Conservation (phyloP, 2,797 vertebrate species). For the Melanotaenia trifasciata region DNA sequence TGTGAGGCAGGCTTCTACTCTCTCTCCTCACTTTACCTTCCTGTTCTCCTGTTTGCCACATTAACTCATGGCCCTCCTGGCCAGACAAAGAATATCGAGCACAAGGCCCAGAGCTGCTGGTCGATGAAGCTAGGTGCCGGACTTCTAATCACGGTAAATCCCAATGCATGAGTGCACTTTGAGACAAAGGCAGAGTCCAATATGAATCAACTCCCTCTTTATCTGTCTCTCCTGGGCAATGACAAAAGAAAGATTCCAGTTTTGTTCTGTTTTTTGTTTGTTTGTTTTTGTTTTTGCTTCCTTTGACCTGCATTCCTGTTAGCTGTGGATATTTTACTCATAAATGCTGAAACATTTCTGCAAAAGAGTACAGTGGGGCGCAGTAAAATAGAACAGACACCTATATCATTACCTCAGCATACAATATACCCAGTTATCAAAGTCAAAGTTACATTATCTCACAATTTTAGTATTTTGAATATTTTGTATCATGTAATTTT, state of each 20-base stretch:
- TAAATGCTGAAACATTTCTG: background rate
- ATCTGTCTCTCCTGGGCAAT: conserved; percentile 11
- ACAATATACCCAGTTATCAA: background rate
- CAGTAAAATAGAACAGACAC: background rate
- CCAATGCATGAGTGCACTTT: conserved; percentile 56
- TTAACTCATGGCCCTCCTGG: conserved; percentile 59
- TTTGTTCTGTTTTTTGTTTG: conserved; percentile 5
- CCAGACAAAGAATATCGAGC: conserved; percentile 70
- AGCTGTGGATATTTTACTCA: background rate
- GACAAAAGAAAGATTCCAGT: conserved; percentile 1
- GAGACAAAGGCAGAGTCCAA: conserved; percentile 55
- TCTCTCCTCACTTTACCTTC: conserved; percentile 26
- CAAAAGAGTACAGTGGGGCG: background rate
- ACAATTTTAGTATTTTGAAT: background rate
- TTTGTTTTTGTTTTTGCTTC: background rate
- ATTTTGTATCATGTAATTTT: conserved; percentile 1
- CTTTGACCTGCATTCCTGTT: background rate
- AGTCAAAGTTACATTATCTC: background rate
- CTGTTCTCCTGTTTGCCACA: conserved; percentile 58
- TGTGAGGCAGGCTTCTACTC: conserved; percentile 41
- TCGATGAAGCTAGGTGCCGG: conserved; percentile 66
- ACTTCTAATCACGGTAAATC: conserved; percentile 67
- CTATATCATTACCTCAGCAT: background rate
- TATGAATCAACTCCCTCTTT: conserved; percentile 47
- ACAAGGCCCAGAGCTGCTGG: conserved; percentile 50